Conservation (phyloP, 2,797 vertebrate genomes). For the Cheirogaleus major region DNA sequence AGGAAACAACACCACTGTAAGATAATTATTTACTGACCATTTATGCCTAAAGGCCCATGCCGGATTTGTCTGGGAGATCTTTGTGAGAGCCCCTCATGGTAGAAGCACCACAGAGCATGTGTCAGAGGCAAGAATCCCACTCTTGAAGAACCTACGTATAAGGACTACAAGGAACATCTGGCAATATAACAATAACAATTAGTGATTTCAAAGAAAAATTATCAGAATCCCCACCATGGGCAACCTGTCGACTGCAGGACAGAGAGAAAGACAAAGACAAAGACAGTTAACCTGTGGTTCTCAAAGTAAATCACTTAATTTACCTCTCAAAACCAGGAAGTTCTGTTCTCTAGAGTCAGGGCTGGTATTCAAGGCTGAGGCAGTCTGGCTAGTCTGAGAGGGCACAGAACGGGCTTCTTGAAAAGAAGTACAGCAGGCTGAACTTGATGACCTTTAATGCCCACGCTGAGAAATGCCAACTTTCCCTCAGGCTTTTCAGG, state of each 20-base stretch:
- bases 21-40: background rate
- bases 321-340: constrained; percentile 9
- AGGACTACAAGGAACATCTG: background rate
- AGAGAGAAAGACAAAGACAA: constrained; percentile 26
- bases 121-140: background rate
- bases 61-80: background rate
- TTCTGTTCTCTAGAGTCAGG: background rate
- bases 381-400: background rate
- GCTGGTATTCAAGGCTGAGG: background rate
- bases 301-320: constrained; percentile 45
- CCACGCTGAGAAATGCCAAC: background rate
- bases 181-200: background rate
- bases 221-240: background rate
- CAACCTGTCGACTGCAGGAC: background rate
- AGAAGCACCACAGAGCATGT: background rate
- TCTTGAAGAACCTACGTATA: constrained; percentile 2
- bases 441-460: background rate
- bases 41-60: background rate
- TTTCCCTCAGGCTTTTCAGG: background rate
- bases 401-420: background rate
- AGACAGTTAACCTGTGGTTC: background rate
- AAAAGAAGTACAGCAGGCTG: background rate
- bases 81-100: background rate
- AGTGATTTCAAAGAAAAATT: background rate
- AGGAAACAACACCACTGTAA: background rate